Evolutionary conservation across 1,140 invertebrate species (phyloP), one percentile per base, ranked within the genome.

Genomic region (Magallana gigas): DNA sequence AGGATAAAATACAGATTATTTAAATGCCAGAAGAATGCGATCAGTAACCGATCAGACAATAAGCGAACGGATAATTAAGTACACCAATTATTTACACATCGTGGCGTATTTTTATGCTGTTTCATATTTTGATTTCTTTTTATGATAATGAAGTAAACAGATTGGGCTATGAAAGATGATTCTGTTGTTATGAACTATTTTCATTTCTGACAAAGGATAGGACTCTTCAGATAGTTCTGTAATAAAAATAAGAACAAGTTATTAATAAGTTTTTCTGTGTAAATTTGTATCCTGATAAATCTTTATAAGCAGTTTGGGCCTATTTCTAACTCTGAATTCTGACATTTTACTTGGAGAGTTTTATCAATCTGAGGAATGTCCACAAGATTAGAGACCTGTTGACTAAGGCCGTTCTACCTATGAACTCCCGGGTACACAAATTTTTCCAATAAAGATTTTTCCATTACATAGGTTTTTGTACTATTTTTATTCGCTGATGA

Each of bases 121-220:
- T 71, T 62, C 60, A 62, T 62, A n/a, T 62, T 62, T 23, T 71
- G 68, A 71, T 71, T 71, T 71, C 18, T 71, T 71, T 71, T 71
- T 71, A 18, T 71, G 68, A 62, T 62, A 62, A 62, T 62, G 60
- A 62, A 16, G 60, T 62, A 62, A 62, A 62, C n/a, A 62, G 60
- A 12, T 62, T 16, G n/a, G 11, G 23, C 36, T 48, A 48, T 12
- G 36, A 71, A 71, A 71, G n/a, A 71, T 18, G 8, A 71, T 36
- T 71, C 36, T 5, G 36, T 48, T 18, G 68, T 36, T 11, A 29
- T 29, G 68, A 36, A 29, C 11, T 11, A 29, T 9, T 8, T 71
- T 71, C 36, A 11, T 23, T 11, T 2, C 1, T 29, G 23, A 71
- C 23, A 29, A 29, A 71, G 36, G 68, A 71, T 71, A 71, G 36